Conservation (phyloP, 2,113 vertebrate species). For the Aspiorhynchus laticeps region DNA sequence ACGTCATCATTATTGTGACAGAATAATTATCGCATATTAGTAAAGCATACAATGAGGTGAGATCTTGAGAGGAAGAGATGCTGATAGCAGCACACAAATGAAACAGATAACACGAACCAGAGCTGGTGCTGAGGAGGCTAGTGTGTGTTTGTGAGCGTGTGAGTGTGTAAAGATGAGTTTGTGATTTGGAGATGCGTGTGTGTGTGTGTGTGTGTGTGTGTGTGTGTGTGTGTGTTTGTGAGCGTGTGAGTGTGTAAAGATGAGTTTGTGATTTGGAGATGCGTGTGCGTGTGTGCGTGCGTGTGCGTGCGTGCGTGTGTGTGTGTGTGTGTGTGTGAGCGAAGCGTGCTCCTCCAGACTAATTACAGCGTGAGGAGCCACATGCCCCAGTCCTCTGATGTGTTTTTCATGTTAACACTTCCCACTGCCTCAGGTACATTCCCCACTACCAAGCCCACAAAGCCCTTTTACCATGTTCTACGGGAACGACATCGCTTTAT, state of each 20-base stretch:
- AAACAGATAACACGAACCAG: not conserved
- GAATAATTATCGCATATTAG: not conserved
- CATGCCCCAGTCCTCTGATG: slow-evolving; percentile 70
- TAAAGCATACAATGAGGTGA: not conserved
- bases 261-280: too few relatives aligned
- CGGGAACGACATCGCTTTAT: slow-evolving; percentile 74
- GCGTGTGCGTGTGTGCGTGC: not conserved
- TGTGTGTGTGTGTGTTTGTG: slow-evolving; percentile 43
- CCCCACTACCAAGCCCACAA: slow-evolving; percentile 68
- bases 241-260: too few relatives aligned
- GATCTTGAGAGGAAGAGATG: not conserved
- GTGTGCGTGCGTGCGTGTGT: slow-evolving; percentile 57
- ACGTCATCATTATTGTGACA: not conserved
- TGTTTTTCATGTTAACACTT: slow-evolving; percentile 83
- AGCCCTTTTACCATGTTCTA: slow-evolving; percentile 75
- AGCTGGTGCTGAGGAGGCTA: not conserved
- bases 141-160: slow-evolving; percentile 47
- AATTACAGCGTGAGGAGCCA: slow-evolving; percentile 54
- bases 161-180: slow-evolving; percentile 46
- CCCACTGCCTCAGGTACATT: slow-evolving; percentile 76
- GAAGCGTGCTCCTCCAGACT: slow-evolving; percentile 50
- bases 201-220: slow-evolving; percentile 43
- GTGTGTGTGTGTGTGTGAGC: slow-evolving; percentile 52
- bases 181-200: not conserved
- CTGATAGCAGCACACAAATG: not conserved